Evolutionary conservation across 2,888 invertebrate genomes (phyloP).

Genomic region (Pharmacophagus antenor): DNA sequence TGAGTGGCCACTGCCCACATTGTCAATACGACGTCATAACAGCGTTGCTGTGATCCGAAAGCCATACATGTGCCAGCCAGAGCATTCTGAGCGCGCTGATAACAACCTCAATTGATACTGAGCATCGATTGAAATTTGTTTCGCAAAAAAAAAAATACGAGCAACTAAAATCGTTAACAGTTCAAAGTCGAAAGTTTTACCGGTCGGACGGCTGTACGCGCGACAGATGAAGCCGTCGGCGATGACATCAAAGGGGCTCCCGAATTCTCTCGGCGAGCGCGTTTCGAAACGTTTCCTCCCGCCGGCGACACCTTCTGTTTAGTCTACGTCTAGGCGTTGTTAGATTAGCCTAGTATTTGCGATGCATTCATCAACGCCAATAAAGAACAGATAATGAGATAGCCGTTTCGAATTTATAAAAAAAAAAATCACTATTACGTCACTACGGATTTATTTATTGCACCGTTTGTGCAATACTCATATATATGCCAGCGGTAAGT

Average conservation of each 20-base stretch:
- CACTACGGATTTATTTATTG: background rate
- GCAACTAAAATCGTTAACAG: background rate
- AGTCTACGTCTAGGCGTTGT: conserved; percentile 13
- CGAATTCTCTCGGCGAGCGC: conserved; percentile 38
- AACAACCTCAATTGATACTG: too few relatives aligned
- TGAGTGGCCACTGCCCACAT: too few relatives aligned
- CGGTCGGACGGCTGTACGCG: conserved; percentile 37
- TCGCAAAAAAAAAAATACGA: background rate
- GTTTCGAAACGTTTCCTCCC: conserved; percentile 32
- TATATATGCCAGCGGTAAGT: background rate
- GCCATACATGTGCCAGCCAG: too few relatives aligned
- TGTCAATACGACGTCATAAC: too few relatives aligned
- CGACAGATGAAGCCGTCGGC: conserved; percentile 54
- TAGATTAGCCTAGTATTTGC: background rate
- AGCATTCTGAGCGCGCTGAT: too few relatives aligned
- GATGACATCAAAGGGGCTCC: conserved; percentile 57
- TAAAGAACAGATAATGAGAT: background rate
- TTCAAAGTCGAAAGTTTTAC: conserved; percentile 33
- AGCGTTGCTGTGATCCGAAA: too few relatives aligned
- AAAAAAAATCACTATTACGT: background rate
- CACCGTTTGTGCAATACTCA: background rate
- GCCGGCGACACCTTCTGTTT: background rate
- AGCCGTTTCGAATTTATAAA: background rate
- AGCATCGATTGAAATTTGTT: too few relatives aligned
- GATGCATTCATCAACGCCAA: background rate